Base-by-base conservation (phyloP, 2,888 invertebrate genomes). In the Drosophila glabriapex region DNA sequence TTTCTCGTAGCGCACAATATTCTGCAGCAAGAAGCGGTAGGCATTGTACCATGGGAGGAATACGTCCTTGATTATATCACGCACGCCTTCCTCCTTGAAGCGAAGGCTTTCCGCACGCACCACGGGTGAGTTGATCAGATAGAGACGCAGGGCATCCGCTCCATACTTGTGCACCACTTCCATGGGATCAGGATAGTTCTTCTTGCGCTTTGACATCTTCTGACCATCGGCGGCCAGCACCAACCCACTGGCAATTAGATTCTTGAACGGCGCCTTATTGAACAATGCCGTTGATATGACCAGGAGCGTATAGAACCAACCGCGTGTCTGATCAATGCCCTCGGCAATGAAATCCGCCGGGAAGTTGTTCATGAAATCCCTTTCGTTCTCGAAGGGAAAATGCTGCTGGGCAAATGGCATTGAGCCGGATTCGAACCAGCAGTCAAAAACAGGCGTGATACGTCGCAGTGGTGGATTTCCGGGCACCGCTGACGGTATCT, bases 291-390 rank as follows among this genome's bases (percentile, higher is more conserved):
- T 99, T 0, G 99, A 98, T 67, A 99, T 95, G 0, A 99, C 99
- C 59, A 99, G 95, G n/a, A 99, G 94, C 0, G 99, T 99, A 93
- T 99, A 99, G 94, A 99, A 99, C 99, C 99, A 99, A 29, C 99
- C 99, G 82, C 99, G 95, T 0, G 99, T 99, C 94, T 99, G 99
- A 94, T 99, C 99, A 83, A 99, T 98, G 29, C 99, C 99, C 94
- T 99, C 99, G n/a, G 98, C 99, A 91, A 99, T 98, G 91, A 99
- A 99, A 94, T 99, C 98, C 0, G 99, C 99, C 0, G 99, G 99
- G 92, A 99, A 99, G 78, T 95, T 95, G 46, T 96, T 96, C 76
- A 97, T 96, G 93, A 99, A 99, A 66, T 97, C 96, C 91, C 97
- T 97, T 81, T 95, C 95, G 89, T 97, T 97, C 93, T 99, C 98